Evolutionary conservation across 2,888 invertebrate species (phyloP), one percentile per base, ranked within the genome.

Genomic region (Pocota personata): DNA sequence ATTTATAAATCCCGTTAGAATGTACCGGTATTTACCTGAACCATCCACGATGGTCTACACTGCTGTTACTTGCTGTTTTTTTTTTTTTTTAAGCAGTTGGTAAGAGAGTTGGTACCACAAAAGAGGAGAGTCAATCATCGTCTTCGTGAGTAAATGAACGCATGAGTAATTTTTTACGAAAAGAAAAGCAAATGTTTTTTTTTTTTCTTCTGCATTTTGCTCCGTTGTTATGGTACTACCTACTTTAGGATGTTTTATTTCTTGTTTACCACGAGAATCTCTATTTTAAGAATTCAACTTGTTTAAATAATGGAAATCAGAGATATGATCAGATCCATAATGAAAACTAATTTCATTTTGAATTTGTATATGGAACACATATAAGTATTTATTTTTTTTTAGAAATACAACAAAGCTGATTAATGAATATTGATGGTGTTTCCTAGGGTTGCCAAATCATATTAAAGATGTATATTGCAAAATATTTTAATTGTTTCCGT

Each of bases 1-100:
- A 89, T 88, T 89, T 88, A 57, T 88, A 83, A 87, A 80, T 89
- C 88, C 88, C 89, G 89, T 89, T 89, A 88, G 73, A 84, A 87
- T 82, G 64, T 89, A 89, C 88, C 88, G 89, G 88, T 89, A 88
- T 87, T 48, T 52, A 82, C 78, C 76, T 83, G 67, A 78, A 71
- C 64, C 67, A 67, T 60, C n/a, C 58, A 52, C 57, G 60, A 76
- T 64, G 58, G 69, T 80, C 62, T 75, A 64, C 64, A 48, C 24
- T 43, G 21, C 2, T 37, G 30, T 58, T 35, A 6, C 10, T n/a
- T 24, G 24, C 4, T 24, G 2, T 24, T 24, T 60, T 43, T 37
- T 73, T 67, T 52, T 52, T 52, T 46, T 32, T 57, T 52, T 3
- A 24, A 46, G 3, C 30, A 19, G n/a, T n/a, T n/a, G n/a, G 16